phyloP scores from a whole-genome alignment of 37 sponge, comb jelly and placozoan genomes.

The Hormiphora californensis region DNA sequence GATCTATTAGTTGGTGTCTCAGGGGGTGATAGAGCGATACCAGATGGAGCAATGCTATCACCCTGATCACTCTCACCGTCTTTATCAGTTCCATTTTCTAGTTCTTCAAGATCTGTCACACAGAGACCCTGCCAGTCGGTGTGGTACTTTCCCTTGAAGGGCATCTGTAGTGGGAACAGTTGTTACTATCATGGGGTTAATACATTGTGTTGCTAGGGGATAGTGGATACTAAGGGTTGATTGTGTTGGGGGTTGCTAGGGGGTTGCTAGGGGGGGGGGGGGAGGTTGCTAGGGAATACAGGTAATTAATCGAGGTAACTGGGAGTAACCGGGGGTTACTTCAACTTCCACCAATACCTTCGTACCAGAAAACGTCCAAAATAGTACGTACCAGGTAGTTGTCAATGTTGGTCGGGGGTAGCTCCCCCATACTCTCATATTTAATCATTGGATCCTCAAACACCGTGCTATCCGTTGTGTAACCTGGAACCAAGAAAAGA shows the following conservation, averaged over 20 bases:
- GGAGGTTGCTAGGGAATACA: too few species aligned
- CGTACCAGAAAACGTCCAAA: too few species aligned
- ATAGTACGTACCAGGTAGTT: slow-evolving; percentile 28
- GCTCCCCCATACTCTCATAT: slow-evolving; percentile 23
- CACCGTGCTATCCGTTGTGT: slow-evolving; percentile 17
- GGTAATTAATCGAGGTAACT: too few species aligned
- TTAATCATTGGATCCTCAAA: slow-evolving; percentile 15
- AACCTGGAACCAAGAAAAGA: too few species aligned
- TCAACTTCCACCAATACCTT: too few species aligned
- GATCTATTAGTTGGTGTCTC: not conserved
- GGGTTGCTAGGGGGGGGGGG: too few species aligned
- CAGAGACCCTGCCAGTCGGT: slow-evolving; percentile 39
- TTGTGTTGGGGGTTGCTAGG: too few species aligned
- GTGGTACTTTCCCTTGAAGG: slow-evolving; percentile 25
- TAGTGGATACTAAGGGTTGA: not conserved
- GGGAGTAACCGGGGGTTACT: too few species aligned
- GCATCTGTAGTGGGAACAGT: not conserved
- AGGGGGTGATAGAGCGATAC: not conserved
- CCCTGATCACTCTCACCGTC: not conserved
- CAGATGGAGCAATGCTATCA: slow-evolving; percentile 4
- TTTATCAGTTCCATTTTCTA: not conserved
- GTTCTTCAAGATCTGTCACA: slow-evolving; percentile 33
- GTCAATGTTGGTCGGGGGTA: not conserved
- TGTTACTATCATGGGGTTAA: too few species aligned
- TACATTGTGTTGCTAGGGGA: too few species aligned